Conservation (phyloP, 2,113 vertebrate species). For the Pitta sordida region DNA sequence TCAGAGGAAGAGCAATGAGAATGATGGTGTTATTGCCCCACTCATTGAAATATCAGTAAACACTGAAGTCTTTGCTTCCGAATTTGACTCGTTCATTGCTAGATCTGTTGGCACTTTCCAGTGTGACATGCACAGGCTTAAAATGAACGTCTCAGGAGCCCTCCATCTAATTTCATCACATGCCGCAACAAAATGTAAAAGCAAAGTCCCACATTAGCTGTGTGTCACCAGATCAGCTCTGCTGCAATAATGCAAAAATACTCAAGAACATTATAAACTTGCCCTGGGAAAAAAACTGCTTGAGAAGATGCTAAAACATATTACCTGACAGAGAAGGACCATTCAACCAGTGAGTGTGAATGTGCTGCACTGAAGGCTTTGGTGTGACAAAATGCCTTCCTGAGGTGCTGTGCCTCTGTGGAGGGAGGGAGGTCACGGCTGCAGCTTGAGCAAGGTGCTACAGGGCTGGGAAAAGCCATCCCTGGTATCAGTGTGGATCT, state of each 20-base stretch:
- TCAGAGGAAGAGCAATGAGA: conserved; percentile 6
- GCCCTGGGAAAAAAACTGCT: background rate
- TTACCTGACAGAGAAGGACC: background rate
- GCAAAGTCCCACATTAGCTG: background rate
- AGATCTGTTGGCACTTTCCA: background rate
- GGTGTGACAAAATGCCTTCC: background rate
- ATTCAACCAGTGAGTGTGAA: background rate
- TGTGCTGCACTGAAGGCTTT: background rate
- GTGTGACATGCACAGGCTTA: background rate
- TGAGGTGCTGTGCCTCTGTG: background rate
- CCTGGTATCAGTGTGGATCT: background rate
- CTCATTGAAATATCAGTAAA: background rate
- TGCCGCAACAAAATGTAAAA: background rate
- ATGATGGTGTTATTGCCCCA: background rate
- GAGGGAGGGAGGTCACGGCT: background rate
- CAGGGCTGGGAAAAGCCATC: background rate
- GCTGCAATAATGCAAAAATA: background rate
- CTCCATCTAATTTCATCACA: background rate
- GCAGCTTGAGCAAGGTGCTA: background rate
- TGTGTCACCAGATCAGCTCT: background rate
- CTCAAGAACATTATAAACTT: background rate
- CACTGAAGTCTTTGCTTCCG: background rate
- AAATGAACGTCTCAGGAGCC: background rate
- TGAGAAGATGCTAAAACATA: background rate
- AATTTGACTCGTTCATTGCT: background rate